Conservation (phyloP, 1,140 invertebrate genomes). For the Heliconius eleuchia region DNA sequence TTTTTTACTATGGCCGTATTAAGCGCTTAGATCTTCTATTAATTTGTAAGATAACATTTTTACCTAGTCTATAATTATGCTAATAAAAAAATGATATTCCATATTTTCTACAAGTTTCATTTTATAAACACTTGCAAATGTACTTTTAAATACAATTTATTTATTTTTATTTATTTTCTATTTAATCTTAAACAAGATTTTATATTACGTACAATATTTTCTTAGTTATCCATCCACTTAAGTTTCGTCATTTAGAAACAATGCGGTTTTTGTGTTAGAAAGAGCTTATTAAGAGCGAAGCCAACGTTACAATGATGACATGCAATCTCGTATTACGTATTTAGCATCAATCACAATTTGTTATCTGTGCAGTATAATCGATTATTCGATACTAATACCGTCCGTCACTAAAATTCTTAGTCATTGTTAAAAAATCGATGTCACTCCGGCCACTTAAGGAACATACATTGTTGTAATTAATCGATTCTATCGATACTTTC, state of each 20-base stretch:
- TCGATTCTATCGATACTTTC: constrained; percentile 74
- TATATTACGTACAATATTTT: background rate
- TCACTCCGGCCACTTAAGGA: constrained; percentile 60
- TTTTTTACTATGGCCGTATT: too few species aligned
- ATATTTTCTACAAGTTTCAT: too few species aligned
- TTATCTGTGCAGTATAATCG: constrained; percentile 31
- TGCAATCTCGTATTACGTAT: constrained; percentile 38
- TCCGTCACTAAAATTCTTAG: constrained; percentile 36
- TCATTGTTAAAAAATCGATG: constrained; percentile 58
- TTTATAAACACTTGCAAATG: too few species aligned
- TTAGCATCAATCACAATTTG: constrained; percentile 48
- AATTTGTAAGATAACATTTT: too few species aligned
- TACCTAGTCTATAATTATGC: too few species aligned
- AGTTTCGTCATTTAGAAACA: background rate
- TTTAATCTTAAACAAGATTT: too few species aligned
- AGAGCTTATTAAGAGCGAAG: constrained; percentile 16
- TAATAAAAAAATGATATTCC: too few species aligned
- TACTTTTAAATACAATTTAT: too few species aligned
- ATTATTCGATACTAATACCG: constrained; percentile 19
- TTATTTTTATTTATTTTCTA: too few species aligned
- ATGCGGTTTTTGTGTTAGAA: constrained; percentile 6
- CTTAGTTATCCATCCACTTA: background rate
- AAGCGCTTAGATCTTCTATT: too few species aligned
- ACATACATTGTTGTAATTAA: constrained; percentile 71
- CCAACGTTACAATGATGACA: constrained; percentile 30